These are phyloP conservation scores for Trichopria drosophilae DNA, from an alignment of 2,888 invertebrate species.

Conservation along the genomic window DNA sequence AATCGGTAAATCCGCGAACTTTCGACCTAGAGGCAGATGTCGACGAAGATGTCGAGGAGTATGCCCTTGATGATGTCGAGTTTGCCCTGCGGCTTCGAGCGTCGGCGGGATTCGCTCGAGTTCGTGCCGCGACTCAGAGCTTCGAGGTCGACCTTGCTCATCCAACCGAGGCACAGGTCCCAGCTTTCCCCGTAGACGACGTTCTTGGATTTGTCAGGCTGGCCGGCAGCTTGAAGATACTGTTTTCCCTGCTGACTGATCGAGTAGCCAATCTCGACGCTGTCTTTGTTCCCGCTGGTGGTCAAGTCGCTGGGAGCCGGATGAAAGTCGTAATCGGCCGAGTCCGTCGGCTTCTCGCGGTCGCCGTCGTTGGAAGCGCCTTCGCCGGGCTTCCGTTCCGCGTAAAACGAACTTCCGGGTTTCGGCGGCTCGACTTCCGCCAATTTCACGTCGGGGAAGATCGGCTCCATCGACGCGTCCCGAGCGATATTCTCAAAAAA, in stretches of 20 bases:
- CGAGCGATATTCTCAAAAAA: not conserved
- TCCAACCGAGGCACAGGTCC: constrained; percentile 44
- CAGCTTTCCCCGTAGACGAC: constrained; percentile 37
- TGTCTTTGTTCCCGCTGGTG: constrained; percentile 47
- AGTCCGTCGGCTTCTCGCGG: not conserved
- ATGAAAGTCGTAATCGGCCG: constrained; percentile 1
- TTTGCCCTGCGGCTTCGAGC: constrained; percentile 48
- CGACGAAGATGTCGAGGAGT: constrained; percentile 50
- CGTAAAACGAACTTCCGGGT: too few species aligned
- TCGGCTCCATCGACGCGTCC: too few species aligned
- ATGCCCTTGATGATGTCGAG: constrained; percentile 51
- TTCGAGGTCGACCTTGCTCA: constrained; percentile 43
- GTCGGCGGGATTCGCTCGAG: constrained; percentile 44
- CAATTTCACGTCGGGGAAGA: too few species aligned
- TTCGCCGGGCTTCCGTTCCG: too few species aligned
- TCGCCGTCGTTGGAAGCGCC: constrained; percentile 7
- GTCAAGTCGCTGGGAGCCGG: constrained; percentile 29
- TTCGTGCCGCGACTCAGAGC: constrained; percentile 44
- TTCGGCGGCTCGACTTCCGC: too few species aligned
- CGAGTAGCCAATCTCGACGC: constrained; percentile 49
- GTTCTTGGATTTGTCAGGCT: constrained; percentile 27
- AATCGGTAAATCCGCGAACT: too few species aligned
- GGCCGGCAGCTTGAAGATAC: constrained; percentile 42
- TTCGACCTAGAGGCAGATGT: constrained; percentile 47
- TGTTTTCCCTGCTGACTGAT: constrained; percentile 47